phyloP scores from a whole-genome alignment of 2,797 vertebrate genomes.

The Balearica regulorum region DNA sequence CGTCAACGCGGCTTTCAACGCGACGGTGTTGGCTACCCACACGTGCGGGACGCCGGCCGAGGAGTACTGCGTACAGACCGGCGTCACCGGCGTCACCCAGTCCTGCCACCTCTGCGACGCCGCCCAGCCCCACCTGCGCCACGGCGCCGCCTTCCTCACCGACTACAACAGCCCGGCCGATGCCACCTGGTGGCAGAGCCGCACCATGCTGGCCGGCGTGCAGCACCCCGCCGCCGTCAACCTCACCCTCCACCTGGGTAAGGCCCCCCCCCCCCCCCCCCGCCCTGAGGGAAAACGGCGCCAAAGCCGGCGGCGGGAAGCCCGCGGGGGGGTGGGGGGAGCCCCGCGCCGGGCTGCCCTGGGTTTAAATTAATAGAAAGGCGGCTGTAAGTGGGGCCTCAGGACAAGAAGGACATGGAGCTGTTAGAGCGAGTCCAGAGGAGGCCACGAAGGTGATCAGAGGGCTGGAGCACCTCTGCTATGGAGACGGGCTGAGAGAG shows the following conservation, averaged over 20 bases:
- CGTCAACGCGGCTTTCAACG: constrained; percentile 96
- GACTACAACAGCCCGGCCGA: constrained; percentile 98
- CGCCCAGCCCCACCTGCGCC: constrained; percentile 83
- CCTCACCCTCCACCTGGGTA: constrained; percentile 95
- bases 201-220: constrained; percentile 96
- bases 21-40: constrained; percentile 93
- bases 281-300: neutral
- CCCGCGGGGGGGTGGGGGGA: too few relatives aligned
- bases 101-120: constrained; percentile 97
- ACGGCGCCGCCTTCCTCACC: constrained; percentile 90
- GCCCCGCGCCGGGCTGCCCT: too few relatives aligned
- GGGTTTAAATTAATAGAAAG: too few relatives aligned
- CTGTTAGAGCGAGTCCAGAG: too few relatives aligned
- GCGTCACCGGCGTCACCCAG: constrained; percentile 97
- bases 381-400: too few relatives aligned
- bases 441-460: too few relatives aligned
- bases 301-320: neutral
- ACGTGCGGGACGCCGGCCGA: constrained; percentile 93
- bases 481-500: too few relatives aligned
- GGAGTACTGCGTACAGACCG: constrained; percentile 98
- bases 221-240: constrained; percentile 95
- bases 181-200: constrained; percentile 99
- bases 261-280: constrained; percentile 39
- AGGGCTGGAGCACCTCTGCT: too few relatives aligned
- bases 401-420: too few relatives aligned